Percentiles rank a stretch among this genome's conserved stretches.
These are phyloP conservation scores for Drosophila sp. DNA, from an alignment of 1,140 invertebrate genomes.

Conservation along the genomic window DNA sequence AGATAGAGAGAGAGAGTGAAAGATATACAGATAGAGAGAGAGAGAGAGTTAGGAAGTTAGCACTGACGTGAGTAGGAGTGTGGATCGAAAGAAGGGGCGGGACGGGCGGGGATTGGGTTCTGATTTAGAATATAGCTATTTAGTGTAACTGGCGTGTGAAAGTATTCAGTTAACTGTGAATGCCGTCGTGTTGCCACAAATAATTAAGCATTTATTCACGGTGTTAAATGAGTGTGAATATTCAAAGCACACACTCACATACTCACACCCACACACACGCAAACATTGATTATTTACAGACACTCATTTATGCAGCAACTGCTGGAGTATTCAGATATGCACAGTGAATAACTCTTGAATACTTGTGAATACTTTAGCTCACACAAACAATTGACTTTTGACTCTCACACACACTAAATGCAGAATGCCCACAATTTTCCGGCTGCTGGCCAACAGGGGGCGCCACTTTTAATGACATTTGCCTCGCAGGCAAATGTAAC, in stretches of 20 bases:
- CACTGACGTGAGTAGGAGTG: neutral
- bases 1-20: neutral
- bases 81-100: neutral
- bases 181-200: constrained; percentile 8
- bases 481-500: constrained; percentile 66
- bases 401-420: neutral
- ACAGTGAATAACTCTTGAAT: constrained; percentile 1
- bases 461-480: constrained; percentile 57
- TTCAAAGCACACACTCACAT: neutral
- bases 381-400: neutral
- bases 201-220: constrained; percentile 7
- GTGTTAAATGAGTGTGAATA: constrained; percentile 1
- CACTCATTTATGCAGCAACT: neutral
- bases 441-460: constrained; percentile 25
- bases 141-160: constrained; percentile 2
- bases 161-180: constrained; percentile 15
- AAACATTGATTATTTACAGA: neutral
- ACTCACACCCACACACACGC: neutral
- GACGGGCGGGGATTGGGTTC: neutral
- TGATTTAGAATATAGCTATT: constrained; percentile 24
- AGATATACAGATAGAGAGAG: no score
- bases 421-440: constrained; percentile 1
- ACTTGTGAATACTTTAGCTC: neutral
- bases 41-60: neutral
- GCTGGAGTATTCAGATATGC: neutral